A percentile compares a stretch with the other conserved stretches of the same genome.
These are phyloP conservation scores for Holothuria glaberrima DNA, from an alignment of 35 echinoderm and acorn worm genomes.

Conservation along the genomic window DNA sequence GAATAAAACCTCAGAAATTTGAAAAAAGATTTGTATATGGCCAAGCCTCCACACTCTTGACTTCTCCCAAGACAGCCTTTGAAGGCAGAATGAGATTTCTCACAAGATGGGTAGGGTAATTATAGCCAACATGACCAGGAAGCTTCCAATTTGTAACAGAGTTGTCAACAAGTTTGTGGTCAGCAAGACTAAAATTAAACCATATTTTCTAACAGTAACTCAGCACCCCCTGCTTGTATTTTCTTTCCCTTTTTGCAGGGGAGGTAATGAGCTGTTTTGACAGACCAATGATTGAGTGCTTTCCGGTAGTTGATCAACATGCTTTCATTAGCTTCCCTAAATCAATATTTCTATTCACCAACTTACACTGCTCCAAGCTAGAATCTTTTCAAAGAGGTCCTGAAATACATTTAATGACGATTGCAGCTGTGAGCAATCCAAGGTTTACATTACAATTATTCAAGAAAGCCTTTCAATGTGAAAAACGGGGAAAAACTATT, in stretches of 20 bases:
- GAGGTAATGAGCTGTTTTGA: background rate
- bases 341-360: conserved; percentile 16
- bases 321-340: conserved; percentile 4
- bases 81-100: no score
- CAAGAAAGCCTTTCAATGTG: no score
- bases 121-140: conserved; percentile 32
- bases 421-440: background rate
- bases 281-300: background rate
- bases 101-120: background rate
- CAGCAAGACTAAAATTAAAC: background rate
- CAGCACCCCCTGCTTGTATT: background rate
- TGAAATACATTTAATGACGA: background rate
- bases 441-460: no score
- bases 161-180: conserved; percentile 12
- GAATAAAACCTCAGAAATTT: no score
- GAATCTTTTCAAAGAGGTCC: background rate
- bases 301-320: conserved; percentile 22
- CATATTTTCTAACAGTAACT: background rate
- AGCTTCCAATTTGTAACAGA: conserved; percentile 9
- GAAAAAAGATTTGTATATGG: no score
- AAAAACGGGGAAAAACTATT: no score
- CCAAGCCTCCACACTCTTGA: no score
- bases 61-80: no score
- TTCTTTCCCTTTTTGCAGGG: background rate
- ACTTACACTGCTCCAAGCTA: background rate